Conservation (phyloP, 2,888 invertebrate species). For the Protophormia terraenovae region DNA sequence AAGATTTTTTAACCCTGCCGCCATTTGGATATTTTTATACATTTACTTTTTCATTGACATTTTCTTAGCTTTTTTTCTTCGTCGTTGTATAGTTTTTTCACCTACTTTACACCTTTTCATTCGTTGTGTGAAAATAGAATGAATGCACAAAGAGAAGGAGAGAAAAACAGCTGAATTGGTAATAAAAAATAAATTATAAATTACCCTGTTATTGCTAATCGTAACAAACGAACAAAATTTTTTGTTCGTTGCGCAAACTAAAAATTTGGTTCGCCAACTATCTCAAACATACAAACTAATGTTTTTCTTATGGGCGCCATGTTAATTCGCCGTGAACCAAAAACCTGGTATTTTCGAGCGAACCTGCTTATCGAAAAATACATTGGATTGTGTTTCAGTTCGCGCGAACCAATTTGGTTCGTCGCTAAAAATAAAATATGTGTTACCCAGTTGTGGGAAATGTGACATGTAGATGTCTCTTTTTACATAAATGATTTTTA, state of each 20-base stretch:
- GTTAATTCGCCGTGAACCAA: too few relatives aligned
- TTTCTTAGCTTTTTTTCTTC: slow-evolving; percentile 60
- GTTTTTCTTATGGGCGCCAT: too few relatives aligned
- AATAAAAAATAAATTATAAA: not conserved
- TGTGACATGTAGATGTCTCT: slow-evolving; percentile 21
- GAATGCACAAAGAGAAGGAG: not conserved
- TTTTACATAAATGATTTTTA: not conserved
- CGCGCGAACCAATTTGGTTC: too few relatives aligned
- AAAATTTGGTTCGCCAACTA: too few relatives aligned
- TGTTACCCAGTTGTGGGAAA: not conserved
- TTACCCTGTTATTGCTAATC: slow-evolving; percentile 18
- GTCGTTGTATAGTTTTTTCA: slow-evolving; percentile 69
- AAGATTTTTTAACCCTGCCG: slow-evolving; percentile 76
- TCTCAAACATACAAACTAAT: too few relatives aligned
- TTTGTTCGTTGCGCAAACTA: too few relatives aligned
- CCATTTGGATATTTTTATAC: slow-evolving; percentile 78
- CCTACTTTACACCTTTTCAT: not conserved
- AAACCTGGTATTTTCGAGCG: too few relatives aligned
- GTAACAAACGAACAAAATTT: too few relatives aligned
- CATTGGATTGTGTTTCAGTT: too few relatives aligned
- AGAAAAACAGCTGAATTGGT: not conserved
- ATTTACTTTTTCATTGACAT: slow-evolving; percentile 74
- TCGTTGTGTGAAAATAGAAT: slow-evolving; percentile 12
- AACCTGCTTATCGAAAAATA: too few relatives aligned
- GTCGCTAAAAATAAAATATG: too few relatives aligned